Base-by-base conservation (phyloP, 1,140 invertebrate species). In the Helicoverpa zea region DNA sequence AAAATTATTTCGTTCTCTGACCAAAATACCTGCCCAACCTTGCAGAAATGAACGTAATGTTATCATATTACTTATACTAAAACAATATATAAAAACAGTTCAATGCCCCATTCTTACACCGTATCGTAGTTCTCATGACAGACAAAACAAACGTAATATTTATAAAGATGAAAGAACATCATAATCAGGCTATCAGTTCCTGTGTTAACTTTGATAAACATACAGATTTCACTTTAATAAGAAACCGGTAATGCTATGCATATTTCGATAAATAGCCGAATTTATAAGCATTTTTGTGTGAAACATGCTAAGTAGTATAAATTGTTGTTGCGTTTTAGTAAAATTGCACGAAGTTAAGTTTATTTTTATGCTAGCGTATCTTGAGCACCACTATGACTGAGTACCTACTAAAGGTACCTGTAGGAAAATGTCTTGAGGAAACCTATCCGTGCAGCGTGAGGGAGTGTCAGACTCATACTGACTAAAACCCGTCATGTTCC, bases 81-180 rank as follows among this genome's bases (percentile, higher is more conserved):
- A 64, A 63, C 9, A 64, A 64, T 3, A 64, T 16, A 64, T 43
- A 43, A 43, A 43, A 64, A 64, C 29, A 43, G 61, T 43, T n/a
- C 29, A n/a, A 43, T 64, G 61, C 23, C 13, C 29, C 58, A 59
- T 64, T 64, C 30, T 43, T 30, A 43, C 30, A 59, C 2, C 61
- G 61, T 63, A 63, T 29, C 18, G 58, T 18, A 23, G 16, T 43
- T 64, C 61, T 3, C 61, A 64, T 35, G 61, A 14, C 35, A 43
- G 29, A 64, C 12, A 35, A 35, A 30, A 43, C 29, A 35, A 14
- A 14, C 61, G 12, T 14, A 64, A 54, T 54, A 54, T 54, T 16
- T 35, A 64, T 64, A 64, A 64, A 35, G 61, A 30, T 43, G 61
- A 35, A 64, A 64, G 61, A 64, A 59, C 29, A 54, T 59, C 4